A percentile compares a stretch with the other conserved stretches of the same genome.
phyloP scores from a whole-genome alignment of 2,797 vertebrate species.

The Salmo trutta region DNA sequence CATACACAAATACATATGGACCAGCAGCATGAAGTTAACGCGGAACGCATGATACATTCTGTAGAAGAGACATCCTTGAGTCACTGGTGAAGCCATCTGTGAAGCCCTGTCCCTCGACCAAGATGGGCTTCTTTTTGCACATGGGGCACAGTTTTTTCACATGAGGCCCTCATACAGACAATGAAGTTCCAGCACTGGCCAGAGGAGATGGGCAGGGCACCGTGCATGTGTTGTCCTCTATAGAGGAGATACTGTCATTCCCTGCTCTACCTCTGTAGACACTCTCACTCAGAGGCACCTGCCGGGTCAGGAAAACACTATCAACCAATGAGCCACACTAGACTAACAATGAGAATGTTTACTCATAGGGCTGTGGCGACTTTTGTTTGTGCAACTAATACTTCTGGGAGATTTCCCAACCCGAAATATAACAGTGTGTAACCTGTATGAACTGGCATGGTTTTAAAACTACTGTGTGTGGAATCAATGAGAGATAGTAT shows the following conservation, averaged over 20 bases:
- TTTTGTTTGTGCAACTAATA: background rate
- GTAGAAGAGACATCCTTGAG: accelerated
- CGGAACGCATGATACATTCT: constrained; percentile 38
- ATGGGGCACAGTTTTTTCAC: constrained; percentile 90
- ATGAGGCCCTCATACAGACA: constrained; percentile 89
- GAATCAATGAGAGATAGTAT: background rate
- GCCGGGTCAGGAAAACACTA: constrained; percentile 14
- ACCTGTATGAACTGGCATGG: background rate
- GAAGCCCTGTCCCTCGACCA: constrained; percentile 81
- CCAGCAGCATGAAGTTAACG: constrained; percentile 44
- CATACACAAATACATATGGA: background rate
- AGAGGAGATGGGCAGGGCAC: constrained; percentile 84
- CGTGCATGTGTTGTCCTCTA: constrained; percentile 91
- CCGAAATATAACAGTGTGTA: background rate
- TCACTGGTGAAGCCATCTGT: constrained; percentile 88
- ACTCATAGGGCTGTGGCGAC: too few species aligned
- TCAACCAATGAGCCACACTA: background rate
- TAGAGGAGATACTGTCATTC: constrained; percentile 83
- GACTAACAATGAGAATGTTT: background rate
- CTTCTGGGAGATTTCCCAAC: background rate
- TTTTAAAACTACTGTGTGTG: background rate
- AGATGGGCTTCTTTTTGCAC: constrained; percentile 80
- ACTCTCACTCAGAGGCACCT: constrained; percentile 81
- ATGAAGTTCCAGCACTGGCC: constrained; percentile 95
- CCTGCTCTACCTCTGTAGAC: constrained; percentile 84